Percentiles rank a stretch among this genome's conserved stretches.
Evolutionary conservation across 2,888 invertebrate genomes (phyloP).

Genomic region (Phaonia tiefii): DNA sequence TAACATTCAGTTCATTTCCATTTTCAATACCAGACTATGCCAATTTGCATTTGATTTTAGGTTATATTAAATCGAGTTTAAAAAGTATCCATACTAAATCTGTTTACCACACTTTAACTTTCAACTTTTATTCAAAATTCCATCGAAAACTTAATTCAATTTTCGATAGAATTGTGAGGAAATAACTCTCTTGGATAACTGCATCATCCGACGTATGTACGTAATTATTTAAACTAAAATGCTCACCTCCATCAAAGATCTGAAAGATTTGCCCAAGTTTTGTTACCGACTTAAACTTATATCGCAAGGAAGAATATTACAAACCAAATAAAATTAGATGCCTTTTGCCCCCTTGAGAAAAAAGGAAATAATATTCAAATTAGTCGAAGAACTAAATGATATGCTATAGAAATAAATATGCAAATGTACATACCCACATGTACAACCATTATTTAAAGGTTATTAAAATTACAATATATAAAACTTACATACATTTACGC

Average conservation of each 20-base stretch:
- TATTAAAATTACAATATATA: conserved; percentile 35
- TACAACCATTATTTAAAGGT: conserved; percentile 34
- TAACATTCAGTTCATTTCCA: no score
- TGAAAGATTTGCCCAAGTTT: conserved; percentile 8
- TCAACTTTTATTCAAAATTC: no score
- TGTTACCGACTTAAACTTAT: background rate
- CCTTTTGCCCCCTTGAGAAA: conserved; percentile 45
- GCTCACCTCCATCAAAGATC: background rate
- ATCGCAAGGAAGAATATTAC: background rate
- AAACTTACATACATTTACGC: conserved; percentile 38
- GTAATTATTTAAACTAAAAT: no score
- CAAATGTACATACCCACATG: background rate
- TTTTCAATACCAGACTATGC: no score
- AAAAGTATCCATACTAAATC: no score
- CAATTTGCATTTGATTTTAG: no score
- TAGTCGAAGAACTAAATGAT: background rate
- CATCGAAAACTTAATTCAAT: no score
- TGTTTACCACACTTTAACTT: no score
- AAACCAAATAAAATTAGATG: conserved; percentile 44
- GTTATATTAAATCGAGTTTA: no score
- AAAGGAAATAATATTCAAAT: conserved; percentile 3
- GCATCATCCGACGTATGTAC: no score
- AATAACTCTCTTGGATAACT: no score
- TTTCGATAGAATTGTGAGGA: no score
- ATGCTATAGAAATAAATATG: background rate